These are phyloP conservation scores for Drosophila ambigua DNA, from an alignment of 1,140 invertebrate genomes.

Conservation along the genomic window DNA sequence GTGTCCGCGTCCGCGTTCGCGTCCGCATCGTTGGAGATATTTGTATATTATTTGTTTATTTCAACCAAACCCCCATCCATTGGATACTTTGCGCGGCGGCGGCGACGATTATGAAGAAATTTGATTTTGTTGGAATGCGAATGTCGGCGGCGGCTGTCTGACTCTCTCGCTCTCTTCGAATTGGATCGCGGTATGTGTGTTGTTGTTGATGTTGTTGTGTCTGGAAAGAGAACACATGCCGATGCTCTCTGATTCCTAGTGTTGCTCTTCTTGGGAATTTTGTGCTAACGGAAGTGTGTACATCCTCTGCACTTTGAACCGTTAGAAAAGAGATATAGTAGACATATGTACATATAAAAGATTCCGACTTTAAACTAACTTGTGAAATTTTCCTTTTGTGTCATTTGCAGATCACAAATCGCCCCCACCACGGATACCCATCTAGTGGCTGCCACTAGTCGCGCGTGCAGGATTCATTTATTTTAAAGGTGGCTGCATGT, in stretches of 20 bases:
- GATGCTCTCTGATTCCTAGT: no score
- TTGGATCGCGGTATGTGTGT: conserved; percentile 38
- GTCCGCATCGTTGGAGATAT: conserved; percentile 32
- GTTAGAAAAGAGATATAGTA: no score
- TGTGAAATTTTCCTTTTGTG: no score
- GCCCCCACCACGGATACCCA: no score
- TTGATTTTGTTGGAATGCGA: conserved; percentile 78
- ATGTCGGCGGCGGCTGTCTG: conserved; percentile 49
- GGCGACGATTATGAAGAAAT: conserved; percentile 73
- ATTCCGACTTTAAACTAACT: no score
- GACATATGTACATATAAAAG: not conserved
- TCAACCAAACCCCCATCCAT: conserved; percentile 24
- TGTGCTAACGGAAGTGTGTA: conserved; percentile 60
- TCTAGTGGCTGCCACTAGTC: conserved; percentile 50
- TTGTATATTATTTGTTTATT: conserved; percentile 59
- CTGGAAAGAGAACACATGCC: conserved; percentile 12
- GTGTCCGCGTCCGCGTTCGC: conserved; percentile 10
- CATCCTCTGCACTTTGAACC: conserved; percentile 48
- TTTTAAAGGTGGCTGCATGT: conserved; percentile 57
- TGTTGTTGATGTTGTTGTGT: conserved; percentile 7
- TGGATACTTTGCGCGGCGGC: conserved; percentile 37
- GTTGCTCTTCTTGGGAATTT: conserved; percentile 15
- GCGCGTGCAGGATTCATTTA: conserved; percentile 10
- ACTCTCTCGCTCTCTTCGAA: conserved; percentile 28
- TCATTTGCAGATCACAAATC: conserved; percentile 31